phyloP scores from a whole-genome alignment of 2,113 vertebrate species.

The Entelurus aequoreus region DNA sequence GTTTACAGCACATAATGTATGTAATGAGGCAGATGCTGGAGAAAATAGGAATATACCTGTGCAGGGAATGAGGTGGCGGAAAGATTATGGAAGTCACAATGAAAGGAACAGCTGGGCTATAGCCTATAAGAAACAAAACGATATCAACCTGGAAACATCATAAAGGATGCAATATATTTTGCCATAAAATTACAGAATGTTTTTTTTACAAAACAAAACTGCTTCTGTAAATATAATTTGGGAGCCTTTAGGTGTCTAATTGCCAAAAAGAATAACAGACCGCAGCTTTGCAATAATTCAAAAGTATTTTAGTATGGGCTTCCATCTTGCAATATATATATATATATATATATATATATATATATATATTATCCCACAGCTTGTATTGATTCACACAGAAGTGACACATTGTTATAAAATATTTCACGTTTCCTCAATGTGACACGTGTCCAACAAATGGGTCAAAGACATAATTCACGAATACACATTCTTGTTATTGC shows the following conservation, averaged over 20 bases:
- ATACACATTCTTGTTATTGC: constrained; percentile 6
- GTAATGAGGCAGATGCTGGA: not conserved
- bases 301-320: not conserved
- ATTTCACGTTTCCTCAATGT: constrained; percentile 29
- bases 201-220: not conserved
- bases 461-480: constrained; percentile 40
- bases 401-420: constrained; percentile 42
- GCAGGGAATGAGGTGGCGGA: constrained; percentile 10
- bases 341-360: no score
- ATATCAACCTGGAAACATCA: constrained; percentile 3
- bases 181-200: not conserved
- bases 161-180: not conserved
- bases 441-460: constrained; percentile 36
- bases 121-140: constrained; percentile 8
- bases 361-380: constrained; percentile 1
- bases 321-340: not conserved
- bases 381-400: constrained; percentile 54
- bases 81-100: constrained; percentile 8
- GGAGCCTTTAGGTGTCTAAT: no score
- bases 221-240: no score
- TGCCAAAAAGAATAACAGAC: not conserved
- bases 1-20: constrained; percentile 2
- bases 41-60: constrained; percentile 2
- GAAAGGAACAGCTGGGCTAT: constrained; percentile 15
- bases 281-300: not conserved